Conservation (phyloP, 2,888 invertebrate species). For the Calameuta filiformis region DNA sequence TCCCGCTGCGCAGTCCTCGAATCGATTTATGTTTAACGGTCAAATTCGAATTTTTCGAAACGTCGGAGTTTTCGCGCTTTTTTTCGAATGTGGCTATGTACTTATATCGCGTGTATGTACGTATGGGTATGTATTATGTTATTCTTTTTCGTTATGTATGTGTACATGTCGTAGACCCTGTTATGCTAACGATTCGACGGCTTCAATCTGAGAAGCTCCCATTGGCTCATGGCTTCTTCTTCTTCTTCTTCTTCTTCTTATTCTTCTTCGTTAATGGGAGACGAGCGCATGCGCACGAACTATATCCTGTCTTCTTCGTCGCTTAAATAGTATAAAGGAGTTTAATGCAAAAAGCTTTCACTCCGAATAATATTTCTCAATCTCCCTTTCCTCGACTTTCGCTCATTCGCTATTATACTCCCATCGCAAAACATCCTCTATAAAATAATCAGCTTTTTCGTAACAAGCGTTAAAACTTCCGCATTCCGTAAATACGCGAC, state of each 20-base stretch:
- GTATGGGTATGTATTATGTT: not conserved
- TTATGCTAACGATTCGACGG: constrained; percentile 19
- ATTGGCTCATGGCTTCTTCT: not conserved
- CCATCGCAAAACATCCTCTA: constrained; percentile 26
- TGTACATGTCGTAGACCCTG: constrained; percentile 41
- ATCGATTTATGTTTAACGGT: not conserved
- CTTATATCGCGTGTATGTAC: constrained; percentile 10
- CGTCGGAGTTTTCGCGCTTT: not conserved
- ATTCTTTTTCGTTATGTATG: not conserved
- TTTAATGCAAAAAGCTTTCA: not conserved
- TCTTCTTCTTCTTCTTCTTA: no score
- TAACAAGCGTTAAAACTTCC: constrained; percentile 50
- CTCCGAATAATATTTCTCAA: not conserved
- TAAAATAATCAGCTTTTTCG: constrained; percentile 45
- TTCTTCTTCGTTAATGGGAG: not conserved
- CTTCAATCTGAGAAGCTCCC: not conserved
- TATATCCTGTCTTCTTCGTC: constrained; percentile 1
- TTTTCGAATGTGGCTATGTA: constrained; percentile 13
- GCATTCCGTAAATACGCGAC: constrained; percentile 46
- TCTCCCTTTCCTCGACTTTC: constrained; percentile 8
- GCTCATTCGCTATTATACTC: not conserved
- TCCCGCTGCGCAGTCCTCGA: not conserved
- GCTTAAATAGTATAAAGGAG: not conserved
- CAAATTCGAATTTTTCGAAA: not conserved
- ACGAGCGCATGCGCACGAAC: constrained; percentile 28